A percentile compares a stretch with the other conserved stretches of the same genome.
phyloP scores from a whole-genome alignment of 2,113 vertebrate species.

The Eubucco bourcierii region DNA sequence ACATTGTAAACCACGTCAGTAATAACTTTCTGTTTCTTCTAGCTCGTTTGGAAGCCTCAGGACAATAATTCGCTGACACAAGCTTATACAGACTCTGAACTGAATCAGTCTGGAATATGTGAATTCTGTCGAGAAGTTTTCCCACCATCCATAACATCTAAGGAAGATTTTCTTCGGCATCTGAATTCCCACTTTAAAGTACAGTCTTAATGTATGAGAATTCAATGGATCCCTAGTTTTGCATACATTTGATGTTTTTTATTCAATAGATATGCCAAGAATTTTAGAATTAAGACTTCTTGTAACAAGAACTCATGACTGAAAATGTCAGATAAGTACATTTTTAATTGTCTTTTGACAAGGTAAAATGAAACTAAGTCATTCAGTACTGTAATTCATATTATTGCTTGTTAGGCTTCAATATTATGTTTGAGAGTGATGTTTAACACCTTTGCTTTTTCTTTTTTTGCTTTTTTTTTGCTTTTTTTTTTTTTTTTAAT shows the following conservation, averaged over 20 bases:
- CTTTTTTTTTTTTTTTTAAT: not conserved
- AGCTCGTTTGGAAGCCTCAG: constrained; percentile 91
- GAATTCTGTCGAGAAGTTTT: constrained; percentile 93
- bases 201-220: constrained; percentile 79
- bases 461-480: not conserved
- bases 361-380: constrained; percentile 47
- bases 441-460: not conserved
- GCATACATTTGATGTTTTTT: constrained; percentile 30
- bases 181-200: constrained; percentile 93
- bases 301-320: constrained; percentile 35
- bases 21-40: constrained; percentile 70
- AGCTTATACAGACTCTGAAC: constrained; percentile 77
- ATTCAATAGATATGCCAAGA: constrained; percentile 37
- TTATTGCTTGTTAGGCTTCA: constrained; percentile 44
- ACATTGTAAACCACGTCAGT: constrained; percentile 53
- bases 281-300: constrained; percentile 49
- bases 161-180: constrained; percentile 88
- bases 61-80: constrained; percentile 76
- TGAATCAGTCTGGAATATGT: constrained; percentile 83
- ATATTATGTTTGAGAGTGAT: constrained; percentile 15
- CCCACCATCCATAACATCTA: constrained; percentile 83
- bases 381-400: constrained; percentile 37
- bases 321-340: constrained; percentile 27
- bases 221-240: constrained; percentile 55
- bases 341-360: constrained; percentile 46